These are phyloP conservation scores for Piprites chloris DNA, from an alignment of 2,113 vertebrate species.

Conservation along the genomic window DNA sequence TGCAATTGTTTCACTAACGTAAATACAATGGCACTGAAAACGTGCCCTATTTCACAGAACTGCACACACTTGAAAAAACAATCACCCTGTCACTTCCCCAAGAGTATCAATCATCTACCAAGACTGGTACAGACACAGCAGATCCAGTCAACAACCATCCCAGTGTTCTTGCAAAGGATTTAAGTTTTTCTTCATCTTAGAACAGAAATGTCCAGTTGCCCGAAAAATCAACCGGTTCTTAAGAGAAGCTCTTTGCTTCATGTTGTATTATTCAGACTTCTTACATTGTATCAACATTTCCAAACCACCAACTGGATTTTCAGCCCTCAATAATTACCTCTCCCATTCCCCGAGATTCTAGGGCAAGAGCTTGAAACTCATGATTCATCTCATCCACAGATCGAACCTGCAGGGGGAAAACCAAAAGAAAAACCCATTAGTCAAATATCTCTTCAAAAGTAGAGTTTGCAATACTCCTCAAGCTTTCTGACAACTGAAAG, in stretches of 20 bases:
- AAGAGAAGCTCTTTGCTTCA: neutral
- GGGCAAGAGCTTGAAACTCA: slow-evolving; percentile 97
- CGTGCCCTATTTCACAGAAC: neutral
- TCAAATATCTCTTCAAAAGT: neutral
- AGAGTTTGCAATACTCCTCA: neutral
- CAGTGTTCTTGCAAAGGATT: neutral
- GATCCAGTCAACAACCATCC: neutral
- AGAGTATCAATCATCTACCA: neutral
- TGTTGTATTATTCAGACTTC: neutral
- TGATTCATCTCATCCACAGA: slow-evolving; percentile 98
- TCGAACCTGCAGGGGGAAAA: slow-evolving; percentile 77
- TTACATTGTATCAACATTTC: neutral
- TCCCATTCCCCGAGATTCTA: slow-evolving; percentile 98
- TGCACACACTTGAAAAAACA: neutral
- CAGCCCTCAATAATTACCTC: slow-evolving; percentile 82
- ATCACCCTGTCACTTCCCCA: neutral
- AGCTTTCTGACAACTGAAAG: neutral
- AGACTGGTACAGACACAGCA: neutral
- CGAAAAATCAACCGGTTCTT: neutral
- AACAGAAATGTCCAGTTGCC: neutral
- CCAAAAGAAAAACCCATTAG: neutral
- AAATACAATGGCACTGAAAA: neutral
- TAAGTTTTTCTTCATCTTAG: neutral
- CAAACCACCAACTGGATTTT: neutral
- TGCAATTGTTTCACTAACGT: neutral